Percentiles rank a stretch among this genome's conserved stretches.
Conservation (phyloP, 2,888 invertebrate genomes). For the Shargacucullia verbasci region DNA sequence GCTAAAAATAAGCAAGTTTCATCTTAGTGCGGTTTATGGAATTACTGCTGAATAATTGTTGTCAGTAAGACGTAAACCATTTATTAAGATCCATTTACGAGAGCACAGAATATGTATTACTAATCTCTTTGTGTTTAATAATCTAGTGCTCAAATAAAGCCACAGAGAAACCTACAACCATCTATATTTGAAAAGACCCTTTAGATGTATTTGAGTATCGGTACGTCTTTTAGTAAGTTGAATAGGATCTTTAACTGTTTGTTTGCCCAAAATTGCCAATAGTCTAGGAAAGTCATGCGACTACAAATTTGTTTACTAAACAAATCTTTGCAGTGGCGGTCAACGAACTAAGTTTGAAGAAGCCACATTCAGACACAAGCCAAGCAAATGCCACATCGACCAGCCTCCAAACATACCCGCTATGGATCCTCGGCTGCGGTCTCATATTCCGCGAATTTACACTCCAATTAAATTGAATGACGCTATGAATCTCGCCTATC, state of each 20-base stretch:
- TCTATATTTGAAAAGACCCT: too few species aligned
- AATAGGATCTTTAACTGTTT: too few species aligned
- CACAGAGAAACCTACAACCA: too few species aligned
- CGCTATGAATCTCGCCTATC: slow-evolving; percentile 46
- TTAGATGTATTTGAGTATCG: too few species aligned
- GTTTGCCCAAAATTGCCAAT: slow-evolving; percentile 9
- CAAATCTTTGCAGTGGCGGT: slow-evolving; percentile 77
- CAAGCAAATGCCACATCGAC: slow-evolving; percentile 72
- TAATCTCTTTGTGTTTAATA: too few species aligned
- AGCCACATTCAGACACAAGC: slow-evolving; percentile 76
- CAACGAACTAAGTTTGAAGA: slow-evolving; percentile 83
- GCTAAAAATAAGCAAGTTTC: slow-evolving; percentile 37
- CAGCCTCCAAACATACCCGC: slow-evolving; percentile 58
- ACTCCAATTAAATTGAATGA: slow-evolving; percentile 58
- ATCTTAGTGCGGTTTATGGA: slow-evolving; percentile 16
- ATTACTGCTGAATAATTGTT: slow-evolving; percentile 32
- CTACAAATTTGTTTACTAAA: slow-evolving; percentile 1
- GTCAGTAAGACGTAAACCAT: slow-evolving; percentile 24
- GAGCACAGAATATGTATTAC: too few species aligned
- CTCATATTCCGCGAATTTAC: slow-evolving; percentile 68
- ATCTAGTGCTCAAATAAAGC: too few species aligned
- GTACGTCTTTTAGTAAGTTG: too few species aligned
- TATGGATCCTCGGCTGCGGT: slow-evolving; percentile 70
- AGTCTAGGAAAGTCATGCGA: too few species aligned
- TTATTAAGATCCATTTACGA: too few species aligned